Evolutionary conservation across 2,888 invertebrate species (phyloP), one percentile per base, ranked within the genome.

Genomic region (Archaeoteleia sp.): DNA sequence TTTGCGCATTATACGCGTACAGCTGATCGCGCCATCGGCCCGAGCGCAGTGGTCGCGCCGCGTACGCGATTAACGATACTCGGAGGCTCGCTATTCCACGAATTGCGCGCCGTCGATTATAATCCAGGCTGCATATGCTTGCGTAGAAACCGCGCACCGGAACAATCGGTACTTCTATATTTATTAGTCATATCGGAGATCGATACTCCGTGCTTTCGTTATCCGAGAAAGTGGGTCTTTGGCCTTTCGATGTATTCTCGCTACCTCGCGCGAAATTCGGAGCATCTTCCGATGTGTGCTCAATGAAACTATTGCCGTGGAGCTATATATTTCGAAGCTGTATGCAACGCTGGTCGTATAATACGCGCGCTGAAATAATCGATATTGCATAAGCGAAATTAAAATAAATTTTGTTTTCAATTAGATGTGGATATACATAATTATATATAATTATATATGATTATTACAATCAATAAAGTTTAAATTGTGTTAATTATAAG

Each of bases 171-270:
- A 35, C 55, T 61, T 37, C 43, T 60, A 30, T 48, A 53, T 67
- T 62, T 53, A 46, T 62, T 40, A 57, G 30, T 34, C 45, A 27
- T 53, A 61, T 62, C n/a, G 45, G 42, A 25, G 57, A 67, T 67
- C 67, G 60, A 67, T 67, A 67, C n/a, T 23, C 34, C 37, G 61
- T 40, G 67, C 67, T 67, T 67, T 62, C 57, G 51, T 51, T 23
- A 30, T 32, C 35, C 51, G 57, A 53, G 61, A 67, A 67, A 61
- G 57, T 67, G 51, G 67, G 61, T 57, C 67, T 61, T 17, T 32
- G 57, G 57, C 67, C 67, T 61, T 67, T 55, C 58, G 55, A 48
- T 53, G 32, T 51, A 54, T 48, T 32, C 42, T 25, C 35, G 34
- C 51, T 51, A n/a, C n/a, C n/a, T 53, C 35, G 17, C 30, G 32